A percentile compares a stretch with the other conserved stretches of the same genome.
Evolutionary conservation across 2,113 vertebrate genomes (phyloP).

Genomic region (Chlorodrepanis virens): DNA sequence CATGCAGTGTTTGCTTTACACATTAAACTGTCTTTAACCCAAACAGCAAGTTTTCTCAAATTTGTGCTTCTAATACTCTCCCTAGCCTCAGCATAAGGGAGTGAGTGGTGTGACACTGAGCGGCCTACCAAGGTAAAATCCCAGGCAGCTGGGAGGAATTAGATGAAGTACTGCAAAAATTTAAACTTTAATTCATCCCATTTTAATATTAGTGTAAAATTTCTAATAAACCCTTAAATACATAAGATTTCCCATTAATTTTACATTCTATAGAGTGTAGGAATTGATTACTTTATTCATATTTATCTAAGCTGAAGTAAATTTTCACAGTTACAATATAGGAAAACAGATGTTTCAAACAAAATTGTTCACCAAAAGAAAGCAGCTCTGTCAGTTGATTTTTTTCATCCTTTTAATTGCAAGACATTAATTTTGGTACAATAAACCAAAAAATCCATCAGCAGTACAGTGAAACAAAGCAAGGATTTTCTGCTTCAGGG

Average conservation of each 20-base stretch:
- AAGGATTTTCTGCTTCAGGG: neutral
- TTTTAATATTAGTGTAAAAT: neutral
- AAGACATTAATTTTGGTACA: neutral
- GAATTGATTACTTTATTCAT: neutral
- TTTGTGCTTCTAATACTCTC: neutral
- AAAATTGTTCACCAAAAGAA: neutral
- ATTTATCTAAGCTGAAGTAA: neutral
- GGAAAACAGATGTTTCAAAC: neutral
- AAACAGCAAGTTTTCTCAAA: neutral
- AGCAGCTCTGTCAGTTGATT: neutral
- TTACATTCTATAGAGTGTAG: neutral
- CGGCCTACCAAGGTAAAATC: neutral
- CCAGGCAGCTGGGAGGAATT: neutral
- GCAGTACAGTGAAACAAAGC: neutral
- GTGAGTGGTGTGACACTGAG: neutral
- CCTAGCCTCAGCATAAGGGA: neutral
- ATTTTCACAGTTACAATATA: neutral
- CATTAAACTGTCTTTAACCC: neutral
- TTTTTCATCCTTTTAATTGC: neutral
- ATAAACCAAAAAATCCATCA: neutral
- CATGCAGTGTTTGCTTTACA: rapidly evolving
- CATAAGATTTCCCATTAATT: neutral
- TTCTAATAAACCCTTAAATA: neutral
- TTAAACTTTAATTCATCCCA: neutral
- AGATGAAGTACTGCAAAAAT: neutral